Percentiles rank a stretch among this genome's conserved stretches.
These are phyloP conservation scores for Rhingia rostrata DNA, from an alignment of 2,888 invertebrate species.

Conservation along the genomic window DNA sequence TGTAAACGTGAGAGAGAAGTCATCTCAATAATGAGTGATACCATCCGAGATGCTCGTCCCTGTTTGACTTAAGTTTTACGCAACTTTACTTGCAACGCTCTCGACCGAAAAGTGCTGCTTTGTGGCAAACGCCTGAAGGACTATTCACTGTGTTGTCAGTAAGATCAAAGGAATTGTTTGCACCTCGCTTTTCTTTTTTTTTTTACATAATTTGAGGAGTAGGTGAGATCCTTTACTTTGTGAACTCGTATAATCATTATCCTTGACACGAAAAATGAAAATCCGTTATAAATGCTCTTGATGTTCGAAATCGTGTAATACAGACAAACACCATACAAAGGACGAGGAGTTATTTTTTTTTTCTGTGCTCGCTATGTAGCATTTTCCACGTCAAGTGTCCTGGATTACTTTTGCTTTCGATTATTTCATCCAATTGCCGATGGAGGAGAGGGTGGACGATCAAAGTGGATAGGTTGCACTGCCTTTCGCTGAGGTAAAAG, in stretches of 20 bases:
- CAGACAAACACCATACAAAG: not conserved
- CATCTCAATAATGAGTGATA: slow-evolving; percentile 36
- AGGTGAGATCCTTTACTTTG: not conserved
- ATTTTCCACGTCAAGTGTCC: slow-evolving; percentile 18
- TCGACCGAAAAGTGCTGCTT: not conserved
- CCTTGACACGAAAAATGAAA: slow-evolving; percentile 66
- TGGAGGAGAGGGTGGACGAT: not conserved
- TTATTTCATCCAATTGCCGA: slow-evolving; percentile 28
- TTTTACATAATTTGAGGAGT: not conserved
- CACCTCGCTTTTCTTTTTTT: not conserved
- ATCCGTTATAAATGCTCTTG: slow-evolving; percentile 54
- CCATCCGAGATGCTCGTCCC: not conserved
- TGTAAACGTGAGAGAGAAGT: slow-evolving; percentile 29
- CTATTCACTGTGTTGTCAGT: not conserved
- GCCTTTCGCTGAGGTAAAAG: slow-evolving; percentile 32
- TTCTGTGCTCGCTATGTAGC: too few species aligned
- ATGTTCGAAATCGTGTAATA: slow-evolving; percentile 47
- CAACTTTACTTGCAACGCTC: not conserved
- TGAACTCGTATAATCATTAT: slow-evolving; percentile 41
- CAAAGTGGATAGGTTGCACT: slow-evolving; percentile 24
- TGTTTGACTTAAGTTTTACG: not conserved
- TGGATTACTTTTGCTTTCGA: slow-evolving; percentile 60
- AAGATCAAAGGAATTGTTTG: slow-evolving; percentile 34
- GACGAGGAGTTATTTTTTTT: slow-evolving; percentile 10
- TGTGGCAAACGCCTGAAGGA: not conserved